A percentile compares a stretch with the other conserved stretches of the same genome.
Conservation (phyloP, 2,888 invertebrate species). For the Heliconius cydno region DNA sequence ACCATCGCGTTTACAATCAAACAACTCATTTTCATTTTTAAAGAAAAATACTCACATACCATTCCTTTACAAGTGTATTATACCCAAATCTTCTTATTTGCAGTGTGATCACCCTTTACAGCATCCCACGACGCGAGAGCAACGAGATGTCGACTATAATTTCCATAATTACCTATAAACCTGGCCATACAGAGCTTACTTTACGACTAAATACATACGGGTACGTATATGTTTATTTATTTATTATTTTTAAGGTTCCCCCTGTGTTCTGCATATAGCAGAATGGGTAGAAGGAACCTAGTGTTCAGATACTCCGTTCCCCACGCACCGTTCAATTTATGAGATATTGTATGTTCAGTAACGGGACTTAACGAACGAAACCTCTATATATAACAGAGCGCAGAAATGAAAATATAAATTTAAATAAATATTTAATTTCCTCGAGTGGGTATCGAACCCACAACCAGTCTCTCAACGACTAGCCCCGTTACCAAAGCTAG, state of each 20-base stretch:
- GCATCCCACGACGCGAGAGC: slow-evolving; percentile 27
- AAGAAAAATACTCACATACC: slow-evolving; percentile 9
- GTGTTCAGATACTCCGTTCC: not conserved
- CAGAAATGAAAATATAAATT: too few species aligned
- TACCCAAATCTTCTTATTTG: slow-evolving; percentile 37
- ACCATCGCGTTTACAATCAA: too few species aligned
- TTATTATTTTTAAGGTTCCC: not conserved
- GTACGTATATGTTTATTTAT: not conserved
- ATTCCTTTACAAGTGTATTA: slow-evolving; percentile 1
- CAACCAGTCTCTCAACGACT: too few species aligned
- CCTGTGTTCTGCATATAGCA: not conserved
- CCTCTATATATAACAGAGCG: too few species aligned
- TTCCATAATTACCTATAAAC: slow-evolving; percentile 37
- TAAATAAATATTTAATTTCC: too few species aligned
- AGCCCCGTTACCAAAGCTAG: too few species aligned
- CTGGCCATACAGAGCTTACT: not conserved
- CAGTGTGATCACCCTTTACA: slow-evolving; percentile 30
- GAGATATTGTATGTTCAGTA: too few species aligned
- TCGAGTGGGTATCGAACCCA: too few species aligned
- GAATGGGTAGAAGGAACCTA: not conserved
- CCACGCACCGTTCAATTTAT: not conserved
- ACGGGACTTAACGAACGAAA: too few species aligned
- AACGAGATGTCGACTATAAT: slow-evolving; percentile 28
- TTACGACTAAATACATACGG: not conserved
- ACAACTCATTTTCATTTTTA: too few species aligned